These are phyloP conservation scores for Ladona fulva DNA, from an alignment of 1,140 invertebrate genomes.

Conservation along the genomic window DNA sequence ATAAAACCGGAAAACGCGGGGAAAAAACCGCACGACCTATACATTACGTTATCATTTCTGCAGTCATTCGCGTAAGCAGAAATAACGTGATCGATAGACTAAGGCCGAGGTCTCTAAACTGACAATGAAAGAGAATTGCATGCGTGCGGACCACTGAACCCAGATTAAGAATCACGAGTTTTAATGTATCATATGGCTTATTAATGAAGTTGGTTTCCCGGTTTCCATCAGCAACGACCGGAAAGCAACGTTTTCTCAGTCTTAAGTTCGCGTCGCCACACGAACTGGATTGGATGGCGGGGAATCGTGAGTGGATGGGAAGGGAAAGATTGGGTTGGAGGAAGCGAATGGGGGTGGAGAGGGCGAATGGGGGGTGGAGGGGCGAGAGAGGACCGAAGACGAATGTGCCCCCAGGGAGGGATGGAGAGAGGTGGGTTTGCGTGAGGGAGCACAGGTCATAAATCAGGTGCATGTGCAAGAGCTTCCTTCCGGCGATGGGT, in stretches of 20 bases:
- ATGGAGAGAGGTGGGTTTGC: neutral
- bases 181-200: neutral
- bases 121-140: neutral
- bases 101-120: neutral
- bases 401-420: neutral
- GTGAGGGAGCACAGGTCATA: neutral
- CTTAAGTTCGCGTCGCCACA: neutral
- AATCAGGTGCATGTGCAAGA: slow-evolving; percentile 3
- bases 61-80: too few species aligned
- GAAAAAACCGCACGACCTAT: too few species aligned
- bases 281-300: neutral
- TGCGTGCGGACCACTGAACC: neutral
- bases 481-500: neutral
- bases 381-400: neutral
- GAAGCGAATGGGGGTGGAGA: neutral
- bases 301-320: neutral
- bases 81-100: too few species aligned
- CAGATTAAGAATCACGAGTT: neutral
- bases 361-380: neutral
- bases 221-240: neutral
- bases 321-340: neutral
- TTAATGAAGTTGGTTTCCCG: neutral
- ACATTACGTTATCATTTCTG: too few species aligned
- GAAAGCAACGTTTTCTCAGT: neutral
- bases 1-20: too few species aligned